These are phyloP conservation scores for Anarhynchus alexandrinus DNA, from an alignment of 2,113 vertebrate genomes.

Conservation along the genomic window DNA sequence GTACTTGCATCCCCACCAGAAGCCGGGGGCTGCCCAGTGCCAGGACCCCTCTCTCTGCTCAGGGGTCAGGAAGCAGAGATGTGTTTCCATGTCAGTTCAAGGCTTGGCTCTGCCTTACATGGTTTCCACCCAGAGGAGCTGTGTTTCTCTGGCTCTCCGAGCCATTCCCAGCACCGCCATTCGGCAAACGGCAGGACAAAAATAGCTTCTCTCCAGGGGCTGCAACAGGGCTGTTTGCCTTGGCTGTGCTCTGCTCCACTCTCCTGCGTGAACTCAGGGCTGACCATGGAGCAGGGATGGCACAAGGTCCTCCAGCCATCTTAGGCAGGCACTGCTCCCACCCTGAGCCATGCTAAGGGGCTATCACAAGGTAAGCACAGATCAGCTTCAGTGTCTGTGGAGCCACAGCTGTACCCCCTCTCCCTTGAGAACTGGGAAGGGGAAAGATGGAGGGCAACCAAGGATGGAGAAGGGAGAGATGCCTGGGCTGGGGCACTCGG, in stretches of 20 bases:
- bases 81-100: neutral
- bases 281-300: neutral
- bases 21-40: neutral
- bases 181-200: neutral
- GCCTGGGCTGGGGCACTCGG: fast-evolving
- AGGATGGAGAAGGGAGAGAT: neutral
- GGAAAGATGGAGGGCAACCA: neutral
- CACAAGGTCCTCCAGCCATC: neutral
- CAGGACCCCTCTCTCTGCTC: neutral
- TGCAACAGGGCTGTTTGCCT: neutral
- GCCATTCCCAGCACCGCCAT: neutral
- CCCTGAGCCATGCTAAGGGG: neutral
- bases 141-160: neutral
- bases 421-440: neutral
- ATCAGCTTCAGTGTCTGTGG: neutral
- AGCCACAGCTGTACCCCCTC: neutral
- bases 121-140: neutral
- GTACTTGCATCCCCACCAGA: neutral
- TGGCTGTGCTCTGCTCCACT: neutral
- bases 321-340: neutral
- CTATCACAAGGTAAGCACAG: neutral
- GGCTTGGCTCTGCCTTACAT: neutral
- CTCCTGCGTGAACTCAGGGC: neutral
- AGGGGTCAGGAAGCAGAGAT: neutral
- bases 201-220: constrained; percentile 33